Percentiles rank a stretch among this genome's conserved stretches.
These are phyloP conservation scores for Malacoctenus gilli DNA, from an alignment of 2,797 vertebrate genomes.

Conservation along the genomic window DNA sequence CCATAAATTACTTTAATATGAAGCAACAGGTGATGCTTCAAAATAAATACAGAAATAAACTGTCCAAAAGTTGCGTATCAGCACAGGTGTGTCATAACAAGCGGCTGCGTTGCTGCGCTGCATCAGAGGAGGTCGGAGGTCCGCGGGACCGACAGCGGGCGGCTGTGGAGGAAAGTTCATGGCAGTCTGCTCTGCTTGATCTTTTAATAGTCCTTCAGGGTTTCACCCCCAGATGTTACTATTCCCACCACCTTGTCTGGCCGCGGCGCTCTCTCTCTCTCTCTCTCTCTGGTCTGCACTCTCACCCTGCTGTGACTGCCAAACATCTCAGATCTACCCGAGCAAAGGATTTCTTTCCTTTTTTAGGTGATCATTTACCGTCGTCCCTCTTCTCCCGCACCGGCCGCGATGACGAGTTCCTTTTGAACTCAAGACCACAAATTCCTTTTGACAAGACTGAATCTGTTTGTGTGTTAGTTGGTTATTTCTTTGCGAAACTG, in stretches of 20 bases:
- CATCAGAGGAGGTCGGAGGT: too few relatives aligned
- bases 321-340: background rate
- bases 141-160: background rate
- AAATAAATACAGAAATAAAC: constrained; percentile 1
- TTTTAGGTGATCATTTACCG: background rate
- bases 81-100: background rate
- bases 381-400: too few relatives aligned
- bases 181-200: background rate
- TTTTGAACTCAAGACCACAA: too few relatives aligned
- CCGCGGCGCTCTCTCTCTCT: background rate
- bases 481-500: too few relatives aligned
- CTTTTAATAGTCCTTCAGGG: background rate
- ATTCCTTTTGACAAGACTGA: too few relatives aligned
- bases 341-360: too few relatives aligned
- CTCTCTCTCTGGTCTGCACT: background rate
- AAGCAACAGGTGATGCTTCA: too few relatives aligned
- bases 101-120: too few relatives aligned
- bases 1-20: too few relatives aligned
- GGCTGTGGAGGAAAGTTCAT: background rate
- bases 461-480: too few relatives aligned
- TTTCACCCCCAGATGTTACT: background rate
- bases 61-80: background rate
- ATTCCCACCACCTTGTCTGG: background rate
- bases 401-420: too few relatives aligned
- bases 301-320: background rate